Conservation (phyloP, 2,888 invertebrate genomes). For the Atrina japonica region DNA sequence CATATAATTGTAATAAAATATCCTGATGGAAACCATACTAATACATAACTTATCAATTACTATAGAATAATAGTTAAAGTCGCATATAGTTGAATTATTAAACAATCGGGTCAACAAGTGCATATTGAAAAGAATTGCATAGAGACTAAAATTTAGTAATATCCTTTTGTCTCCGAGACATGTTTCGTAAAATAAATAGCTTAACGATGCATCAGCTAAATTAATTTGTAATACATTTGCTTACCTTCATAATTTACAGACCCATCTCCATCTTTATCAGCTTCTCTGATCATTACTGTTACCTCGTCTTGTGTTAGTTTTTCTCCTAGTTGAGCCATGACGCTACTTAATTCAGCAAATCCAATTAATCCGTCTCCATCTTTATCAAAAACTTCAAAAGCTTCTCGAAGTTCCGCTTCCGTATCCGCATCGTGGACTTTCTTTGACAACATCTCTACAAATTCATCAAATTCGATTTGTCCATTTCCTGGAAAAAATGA, state of each 20-base stretch:
- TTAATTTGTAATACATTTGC: not conserved
- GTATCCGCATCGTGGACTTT: slow-evolving; percentile 28
- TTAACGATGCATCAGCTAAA: too few species aligned
- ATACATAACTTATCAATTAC: too few species aligned
- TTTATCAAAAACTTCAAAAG: slow-evolving; percentile 38
- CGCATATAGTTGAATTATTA: too few species aligned
- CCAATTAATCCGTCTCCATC: slow-evolving; percentile 34
- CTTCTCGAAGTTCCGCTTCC: slow-evolving; percentile 36
- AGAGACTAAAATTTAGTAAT: too few species aligned
- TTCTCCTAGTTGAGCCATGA: slow-evolving; percentile 35
- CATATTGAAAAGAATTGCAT: too few species aligned
- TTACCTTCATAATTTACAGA: slow-evolving; percentile 37
- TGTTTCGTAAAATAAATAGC: too few species aligned
- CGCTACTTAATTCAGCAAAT: slow-evolving; percentile 15
- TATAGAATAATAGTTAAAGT: too few species aligned
- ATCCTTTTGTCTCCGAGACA: too few species aligned
- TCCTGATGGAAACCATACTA: too few species aligned
- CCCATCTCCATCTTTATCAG: slow-evolving; percentile 37
- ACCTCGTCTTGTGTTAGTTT: slow-evolving; percentile 28
- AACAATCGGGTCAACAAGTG: too few species aligned
- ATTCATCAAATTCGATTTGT: slow-evolving; percentile 30
- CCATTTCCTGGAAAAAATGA: slow-evolving; percentile 27
- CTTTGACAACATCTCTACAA: slow-evolving; percentile 34
- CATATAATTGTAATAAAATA: too few species aligned
- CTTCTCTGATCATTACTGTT: slow-evolving; percentile 31